phyloP scores from a whole-genome alignment of 2,113 vertebrate species.

The Silurus asotus region DNA sequence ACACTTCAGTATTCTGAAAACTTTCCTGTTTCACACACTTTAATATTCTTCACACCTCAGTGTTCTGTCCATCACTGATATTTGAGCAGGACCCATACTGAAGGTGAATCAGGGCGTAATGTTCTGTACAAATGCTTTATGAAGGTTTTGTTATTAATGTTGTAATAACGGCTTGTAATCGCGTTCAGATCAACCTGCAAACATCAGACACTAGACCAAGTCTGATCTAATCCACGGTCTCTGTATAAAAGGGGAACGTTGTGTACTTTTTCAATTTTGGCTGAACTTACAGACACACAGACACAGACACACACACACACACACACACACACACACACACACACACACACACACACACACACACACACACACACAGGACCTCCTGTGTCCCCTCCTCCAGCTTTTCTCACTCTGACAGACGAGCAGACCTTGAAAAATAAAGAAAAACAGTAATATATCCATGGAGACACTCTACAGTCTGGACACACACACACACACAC shows the following conservation, averaged over 20 bases:
- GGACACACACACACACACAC: constrained; percentile 15
- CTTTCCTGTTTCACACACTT: too few species aligned
- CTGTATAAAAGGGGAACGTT: not conserved
- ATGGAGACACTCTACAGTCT: constrained; percentile 41
- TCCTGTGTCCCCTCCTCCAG: constrained; percentile 40
- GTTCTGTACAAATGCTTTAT: not conserved
- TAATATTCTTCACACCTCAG: too few species aligned
- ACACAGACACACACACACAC: constrained; percentile 30
- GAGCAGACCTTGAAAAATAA: constrained; percentile 9
- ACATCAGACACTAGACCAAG: not conserved
- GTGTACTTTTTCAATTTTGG: not conserved
- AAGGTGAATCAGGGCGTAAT: not conserved
- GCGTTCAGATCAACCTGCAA: not conserved
- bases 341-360: constrained; percentile 30
- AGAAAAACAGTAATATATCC: constrained; percentile 38
- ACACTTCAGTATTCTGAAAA: not conserved
- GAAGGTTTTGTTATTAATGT: not conserved
- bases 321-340: constrained; percentile 33
- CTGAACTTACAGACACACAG: not conserved
- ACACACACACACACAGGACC: constrained; percentile 30
- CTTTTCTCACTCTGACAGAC: constrained; percentile 39
- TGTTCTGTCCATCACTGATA: too few species aligned
- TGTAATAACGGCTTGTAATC: accelerated
- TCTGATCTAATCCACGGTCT: not conserved
- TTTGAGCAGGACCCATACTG: not conserved